Evolutionary conservation across 1,140 invertebrate genomes (phyloP).

Genomic region (Drosophila pachea): DNA sequence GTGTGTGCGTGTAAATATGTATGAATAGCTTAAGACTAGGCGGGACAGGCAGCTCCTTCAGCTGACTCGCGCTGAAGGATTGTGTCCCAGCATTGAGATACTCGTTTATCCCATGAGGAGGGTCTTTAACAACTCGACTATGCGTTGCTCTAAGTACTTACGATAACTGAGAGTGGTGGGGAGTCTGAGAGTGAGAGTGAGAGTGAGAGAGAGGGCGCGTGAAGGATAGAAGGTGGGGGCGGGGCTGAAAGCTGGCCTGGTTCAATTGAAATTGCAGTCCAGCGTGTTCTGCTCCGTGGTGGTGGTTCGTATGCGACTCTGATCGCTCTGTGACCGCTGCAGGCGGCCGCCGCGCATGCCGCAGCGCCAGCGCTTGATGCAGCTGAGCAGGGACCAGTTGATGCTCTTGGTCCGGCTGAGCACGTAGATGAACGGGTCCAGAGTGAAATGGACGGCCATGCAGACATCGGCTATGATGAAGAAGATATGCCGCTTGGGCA

Average conservation of each 20-base stretch:
- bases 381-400: constrained; percentile 63
- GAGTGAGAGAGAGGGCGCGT: too few species aligned
- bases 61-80: constrained; percentile 18
- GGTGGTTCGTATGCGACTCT: constrained; percentile 73
- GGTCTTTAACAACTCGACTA: constrained; percentile 24
- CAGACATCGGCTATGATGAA: constrained; percentile 84
- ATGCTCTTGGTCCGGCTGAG: constrained; percentile 81
- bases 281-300: constrained; percentile 71
- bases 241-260: background rate
- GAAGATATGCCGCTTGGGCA: constrained; percentile 59
- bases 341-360: constrained; percentile 59
- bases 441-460: constrained; percentile 89
- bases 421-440: constrained; percentile 91
- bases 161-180: background rate
- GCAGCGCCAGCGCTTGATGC: constrained; percentile 67
- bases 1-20: too few species aligned
- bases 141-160: constrained; percentile 41
- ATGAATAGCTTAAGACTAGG: constrained; percentile 21
- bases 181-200: too few species aligned
- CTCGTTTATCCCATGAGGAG: constrained; percentile 11
- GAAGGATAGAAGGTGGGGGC: too few species aligned
- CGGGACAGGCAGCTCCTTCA: constrained; percentile 23
- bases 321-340: constrained; percentile 72
- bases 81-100: constrained; percentile 39
- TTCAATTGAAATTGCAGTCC: constrained; percentile 56